Evolutionary conservation across 2,888 invertebrate genomes (phyloP).

Genomic region (Eilema depressum): DNA sequence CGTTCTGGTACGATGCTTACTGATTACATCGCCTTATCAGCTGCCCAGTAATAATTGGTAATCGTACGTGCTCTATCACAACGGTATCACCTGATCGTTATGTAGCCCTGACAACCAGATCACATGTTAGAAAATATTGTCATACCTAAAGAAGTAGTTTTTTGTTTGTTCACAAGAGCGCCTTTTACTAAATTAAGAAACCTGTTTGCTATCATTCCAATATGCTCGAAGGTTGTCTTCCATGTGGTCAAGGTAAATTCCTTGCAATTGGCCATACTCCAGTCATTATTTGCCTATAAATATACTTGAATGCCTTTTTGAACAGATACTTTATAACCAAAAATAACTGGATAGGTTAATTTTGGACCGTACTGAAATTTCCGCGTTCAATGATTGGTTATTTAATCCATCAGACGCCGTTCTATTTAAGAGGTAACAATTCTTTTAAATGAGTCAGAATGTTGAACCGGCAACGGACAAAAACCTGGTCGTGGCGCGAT

Average conservation of each 20-base stretch:
- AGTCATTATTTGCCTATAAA: constrained; percentile 52
- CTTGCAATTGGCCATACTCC: constrained; percentile 64
- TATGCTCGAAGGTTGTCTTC: constrained; percentile 73
- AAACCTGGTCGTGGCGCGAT: constrained; percentile 64
- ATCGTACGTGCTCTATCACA: constrained; percentile 38
- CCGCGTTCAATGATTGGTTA: constrained; percentile 63
- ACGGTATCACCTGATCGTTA: constrained; percentile 32
- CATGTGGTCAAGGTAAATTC: constrained; percentile 76
- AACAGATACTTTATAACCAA: constrained; percentile 45
- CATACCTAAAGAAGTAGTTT: background rate
- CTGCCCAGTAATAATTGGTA: constrained; percentile 51
- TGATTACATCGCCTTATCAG: constrained; percentile 56
- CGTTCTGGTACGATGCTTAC: constrained; percentile 63
- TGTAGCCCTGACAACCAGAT: constrained; percentile 21
- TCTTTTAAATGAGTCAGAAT: constrained; percentile 73
- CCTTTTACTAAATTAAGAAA: constrained; percentile 50
- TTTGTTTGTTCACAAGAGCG: constrained; percentile 19
- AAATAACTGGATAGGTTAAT: constrained; percentile 58
- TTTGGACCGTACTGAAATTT: constrained; percentile 52
- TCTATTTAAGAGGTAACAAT: constrained; percentile 72
- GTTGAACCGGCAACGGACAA: constrained; percentile 63
- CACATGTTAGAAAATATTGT: constrained; percentile 12
- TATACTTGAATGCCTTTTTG: constrained; percentile 41
- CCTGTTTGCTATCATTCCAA: constrained; percentile 69
- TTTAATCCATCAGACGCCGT: constrained; percentile 55